Conservation (phyloP, 2,113 vertebrate genomes). For the Madoqua kirkii region DNA sequence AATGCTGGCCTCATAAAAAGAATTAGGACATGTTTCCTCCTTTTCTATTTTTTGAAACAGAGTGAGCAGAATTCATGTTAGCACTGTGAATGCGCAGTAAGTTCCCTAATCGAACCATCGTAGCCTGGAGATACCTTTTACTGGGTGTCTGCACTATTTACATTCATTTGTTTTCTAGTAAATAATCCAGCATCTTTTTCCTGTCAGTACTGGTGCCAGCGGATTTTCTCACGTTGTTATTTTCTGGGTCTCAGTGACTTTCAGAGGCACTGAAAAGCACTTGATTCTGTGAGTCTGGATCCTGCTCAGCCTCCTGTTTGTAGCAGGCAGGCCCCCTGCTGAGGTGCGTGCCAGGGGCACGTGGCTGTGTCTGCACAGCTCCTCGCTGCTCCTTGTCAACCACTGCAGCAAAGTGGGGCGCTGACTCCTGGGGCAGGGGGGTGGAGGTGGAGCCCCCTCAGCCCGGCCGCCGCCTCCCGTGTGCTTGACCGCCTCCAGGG, state of each 20-base stretch:
- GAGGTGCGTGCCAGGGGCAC: background rate
- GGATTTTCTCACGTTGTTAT: background rate
- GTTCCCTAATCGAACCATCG: background rate
- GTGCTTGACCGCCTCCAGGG: background rate
- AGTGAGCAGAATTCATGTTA: background rate
- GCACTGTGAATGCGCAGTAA: background rate
- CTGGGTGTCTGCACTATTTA: background rate
- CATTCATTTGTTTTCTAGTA: background rate
- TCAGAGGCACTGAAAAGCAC: too few species aligned
- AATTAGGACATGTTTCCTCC: background rate
- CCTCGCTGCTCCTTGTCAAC: background rate
- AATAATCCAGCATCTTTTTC: background rate
- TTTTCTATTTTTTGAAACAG: background rate
- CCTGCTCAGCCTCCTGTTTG: background rate
- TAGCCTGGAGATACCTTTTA: background rate
- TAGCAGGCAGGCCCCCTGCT: background rate
- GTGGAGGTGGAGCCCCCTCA: background rate
- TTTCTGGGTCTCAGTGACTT: background rate
- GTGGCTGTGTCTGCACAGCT: background rate
- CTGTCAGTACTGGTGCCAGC: background rate
- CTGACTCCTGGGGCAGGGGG: rapidly evolving
- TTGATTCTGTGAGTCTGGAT: background rate
- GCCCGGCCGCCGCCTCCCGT: background rate
- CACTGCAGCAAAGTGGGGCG: too few species aligned
- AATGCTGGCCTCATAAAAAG: background rate